phyloP scores from a whole-genome alignment of 2,113 vertebrate genomes.

The Zonotrichia leucophrys region DNA sequence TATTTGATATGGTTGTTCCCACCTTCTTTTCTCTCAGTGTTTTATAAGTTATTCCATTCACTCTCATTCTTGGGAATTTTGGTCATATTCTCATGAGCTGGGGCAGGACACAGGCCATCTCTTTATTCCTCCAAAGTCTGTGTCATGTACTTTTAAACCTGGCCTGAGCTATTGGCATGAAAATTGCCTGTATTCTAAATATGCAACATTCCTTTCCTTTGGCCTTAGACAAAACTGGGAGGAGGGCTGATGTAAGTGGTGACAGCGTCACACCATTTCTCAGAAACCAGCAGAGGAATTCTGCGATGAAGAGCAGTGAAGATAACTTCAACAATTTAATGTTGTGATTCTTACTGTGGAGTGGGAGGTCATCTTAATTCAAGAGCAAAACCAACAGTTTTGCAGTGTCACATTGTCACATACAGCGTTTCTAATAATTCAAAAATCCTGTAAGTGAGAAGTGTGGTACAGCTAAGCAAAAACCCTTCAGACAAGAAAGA shows the following conservation, averaged over 20 bases:
- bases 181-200: not conserved
- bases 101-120: not conserved
- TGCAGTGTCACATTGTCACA: not conserved
- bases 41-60: not conserved
- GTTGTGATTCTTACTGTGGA: not conserved
- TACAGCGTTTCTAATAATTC: conserved; percentile 34
- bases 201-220: not conserved
- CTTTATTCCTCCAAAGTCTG: not conserved
- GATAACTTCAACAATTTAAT: conserved; percentile 2
- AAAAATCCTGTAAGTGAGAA: conserved; percentile 58
- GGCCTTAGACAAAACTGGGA: not conserved
- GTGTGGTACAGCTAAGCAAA: conserved; percentile 45
- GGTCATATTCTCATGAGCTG: not conserved
- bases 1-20: not conserved
- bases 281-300: not conserved
- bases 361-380: conserved; percentile 28
- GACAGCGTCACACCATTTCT: not conserved
- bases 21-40: not conserved
- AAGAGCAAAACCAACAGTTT: not conserved
- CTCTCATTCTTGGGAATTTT: not conserved
- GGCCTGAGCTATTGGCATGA: not conserved
- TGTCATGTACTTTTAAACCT: not conserved
- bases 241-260: not conserved
- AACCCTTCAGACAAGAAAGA: conserved; percentile 65
- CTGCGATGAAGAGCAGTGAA: not conserved